These are phyloP conservation scores for Agrilus biguttatus DNA, from an alignment of 2,888 invertebrate species.

Conservation along the genomic window DNA sequence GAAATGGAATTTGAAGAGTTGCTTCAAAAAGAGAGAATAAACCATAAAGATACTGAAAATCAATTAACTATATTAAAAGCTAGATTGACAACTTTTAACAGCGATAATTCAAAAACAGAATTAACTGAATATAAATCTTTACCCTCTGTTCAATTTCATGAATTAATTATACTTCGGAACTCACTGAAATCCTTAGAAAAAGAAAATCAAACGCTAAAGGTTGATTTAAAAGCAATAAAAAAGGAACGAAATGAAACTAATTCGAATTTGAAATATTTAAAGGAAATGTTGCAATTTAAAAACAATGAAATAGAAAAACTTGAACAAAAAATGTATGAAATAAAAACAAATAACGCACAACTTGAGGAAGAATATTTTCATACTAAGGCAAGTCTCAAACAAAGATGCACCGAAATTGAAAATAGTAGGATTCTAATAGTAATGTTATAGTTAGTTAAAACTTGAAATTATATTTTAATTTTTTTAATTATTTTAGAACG, in stretches of 20 bases:
- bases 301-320: constrained; percentile 15
- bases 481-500: constrained; percentile 25
- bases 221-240: constrained; percentile 16
- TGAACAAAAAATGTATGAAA: constrained; percentile 15
- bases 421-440: constrained; percentile 20
- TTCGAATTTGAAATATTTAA: constrained; percentile 18
- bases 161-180: constrained; percentile 14
- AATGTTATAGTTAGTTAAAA: constrained; percentile 7
- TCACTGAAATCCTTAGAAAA: constrained; percentile 14
- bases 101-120: constrained; percentile 15
- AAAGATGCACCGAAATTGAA: constrained; percentile 17
- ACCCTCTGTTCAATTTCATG: constrained; percentile 16
- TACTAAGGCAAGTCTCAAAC: constrained; percentile 16
- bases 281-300: constrained; percentile 17
- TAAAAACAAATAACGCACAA: constrained; percentile 13
- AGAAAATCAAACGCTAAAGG: constrained; percentile 14
- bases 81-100: constrained; percentile 8
- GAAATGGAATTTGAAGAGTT: constrained; percentile 48
- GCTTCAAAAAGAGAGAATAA: constrained; percentile 38
- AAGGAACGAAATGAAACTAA: constrained; percentile 16
- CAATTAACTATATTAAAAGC: constrained; percentile 19
- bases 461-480: neutral
- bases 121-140: constrained; percentile 24
- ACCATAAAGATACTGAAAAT: constrained; percentile 24
- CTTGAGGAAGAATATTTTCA: constrained; percentile 14